Percentiles rank a stretch among this genome's conserved stretches.
Conservation (phyloP, 2,888 invertebrate genomes). For the Plemyria rubiginata region DNA sequence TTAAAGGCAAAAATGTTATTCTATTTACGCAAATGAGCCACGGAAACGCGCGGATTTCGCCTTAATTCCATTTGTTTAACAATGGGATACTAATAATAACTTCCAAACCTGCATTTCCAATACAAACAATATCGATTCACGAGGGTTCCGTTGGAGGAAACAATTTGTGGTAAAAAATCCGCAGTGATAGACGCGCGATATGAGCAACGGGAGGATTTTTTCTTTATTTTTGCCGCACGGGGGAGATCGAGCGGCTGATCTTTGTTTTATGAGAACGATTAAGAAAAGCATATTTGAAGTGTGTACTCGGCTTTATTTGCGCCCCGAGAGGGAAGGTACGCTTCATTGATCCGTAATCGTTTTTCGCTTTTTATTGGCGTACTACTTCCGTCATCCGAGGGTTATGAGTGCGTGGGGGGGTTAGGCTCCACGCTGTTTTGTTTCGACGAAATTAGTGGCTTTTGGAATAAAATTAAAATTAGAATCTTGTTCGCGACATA, state of each 20-base stretch:
- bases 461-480: constrained; percentile 57
- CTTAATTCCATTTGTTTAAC: constrained; percentile 63
- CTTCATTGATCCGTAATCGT: constrained; percentile 85
- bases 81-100: constrained; percentile 68
- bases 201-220: constrained; percentile 75
- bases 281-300: constrained; percentile 86
- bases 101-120: constrained; percentile 63
- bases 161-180: constrained; percentile 78
- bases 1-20: constrained; percentile 41
- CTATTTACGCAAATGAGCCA: constrained; percentile 54
- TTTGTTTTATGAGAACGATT: constrained; percentile 86
- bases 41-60: constrained; percentile 58
- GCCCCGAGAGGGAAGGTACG: constrained; percentile 78
- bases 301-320: constrained; percentile 83
- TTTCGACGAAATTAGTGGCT: constrained; percentile 62
- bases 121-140: constrained; percentile 73
- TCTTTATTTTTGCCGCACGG: constrained; percentile 62
- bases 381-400: constrained; percentile 64
- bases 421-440: constrained; percentile 48
- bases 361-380: constrained; percentile 80
- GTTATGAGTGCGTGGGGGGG: constrained; percentile 65
- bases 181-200: constrained; percentile 74
- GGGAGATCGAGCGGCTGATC: constrained; percentile 79
- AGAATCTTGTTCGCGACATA: constrained; percentile 63
- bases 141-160: constrained; percentile 68